Percentiles rank a stretch among this genome's conserved stretches.
Conservation (phyloP, 2,888 invertebrate genomes). For the Iselma pallidipennis region DNA sequence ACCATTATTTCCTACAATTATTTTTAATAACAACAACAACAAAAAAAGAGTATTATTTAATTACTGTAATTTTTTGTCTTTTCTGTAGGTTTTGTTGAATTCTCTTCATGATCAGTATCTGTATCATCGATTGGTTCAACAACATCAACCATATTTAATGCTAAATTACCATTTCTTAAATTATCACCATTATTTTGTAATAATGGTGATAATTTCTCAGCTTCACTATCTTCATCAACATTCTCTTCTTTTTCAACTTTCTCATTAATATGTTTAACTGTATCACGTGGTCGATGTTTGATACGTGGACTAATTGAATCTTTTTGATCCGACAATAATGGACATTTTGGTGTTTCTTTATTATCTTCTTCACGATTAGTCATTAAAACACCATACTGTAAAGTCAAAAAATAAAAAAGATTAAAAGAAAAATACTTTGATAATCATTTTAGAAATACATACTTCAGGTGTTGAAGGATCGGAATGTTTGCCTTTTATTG, state of each 20-base stretch:
- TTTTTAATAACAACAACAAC: not conserved
- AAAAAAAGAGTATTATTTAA: not conserved
- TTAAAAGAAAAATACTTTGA: not conserved
- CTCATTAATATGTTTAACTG: slow-evolving; percentile 65
- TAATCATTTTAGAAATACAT: slow-evolving; percentile 14
- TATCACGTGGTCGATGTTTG: slow-evolving; percentile 56
- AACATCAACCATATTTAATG: slow-evolving; percentile 57
- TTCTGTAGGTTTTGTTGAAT: slow-evolving; percentile 23
- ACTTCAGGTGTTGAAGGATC: slow-evolving; percentile 61
- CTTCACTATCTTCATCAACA: slow-evolving; percentile 79
- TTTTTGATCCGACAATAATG: slow-evolving; percentile 46
- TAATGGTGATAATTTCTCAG: slow-evolving; percentile 79
- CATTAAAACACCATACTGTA: slow-evolving; percentile 74
- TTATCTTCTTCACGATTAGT: slow-evolving; percentile 65
- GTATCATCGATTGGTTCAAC: slow-evolving; percentile 67
- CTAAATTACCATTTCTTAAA: slow-evolving; percentile 42
- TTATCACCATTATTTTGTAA: slow-evolving; percentile 57
- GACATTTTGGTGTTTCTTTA: slow-evolving; percentile 52
- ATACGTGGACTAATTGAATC: slow-evolving; percentile 40
- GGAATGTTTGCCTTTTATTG: slow-evolving; percentile 53
- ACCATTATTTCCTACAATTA: slow-evolving; percentile 18
- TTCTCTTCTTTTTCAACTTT: slow-evolving; percentile 58
- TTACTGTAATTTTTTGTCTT: slow-evolving; percentile 40
- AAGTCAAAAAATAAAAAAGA: slow-evolving; percentile 47
- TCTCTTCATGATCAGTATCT: slow-evolving; percentile 60